Evolutionary conservation across 2,888 invertebrate genomes (phyloP).

Genomic region (Nymphalis urticae): DNA sequence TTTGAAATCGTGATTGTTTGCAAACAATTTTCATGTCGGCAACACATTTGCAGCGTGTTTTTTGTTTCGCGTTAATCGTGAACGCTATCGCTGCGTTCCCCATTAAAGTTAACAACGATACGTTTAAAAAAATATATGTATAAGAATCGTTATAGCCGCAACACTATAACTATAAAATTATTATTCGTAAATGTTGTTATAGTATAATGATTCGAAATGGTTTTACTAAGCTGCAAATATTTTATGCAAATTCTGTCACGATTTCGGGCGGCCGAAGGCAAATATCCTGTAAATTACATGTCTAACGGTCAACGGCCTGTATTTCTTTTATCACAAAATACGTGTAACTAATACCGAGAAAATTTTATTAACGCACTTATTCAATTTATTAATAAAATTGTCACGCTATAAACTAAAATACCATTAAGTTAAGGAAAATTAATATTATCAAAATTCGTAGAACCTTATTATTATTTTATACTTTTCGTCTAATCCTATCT

Average conservation of each 20-base stretch:
- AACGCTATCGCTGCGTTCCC: slow-evolving; percentile 23
- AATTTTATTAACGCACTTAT: not conserved
- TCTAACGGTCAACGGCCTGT: slow-evolving; percentile 20
- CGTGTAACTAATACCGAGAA: not conserved
- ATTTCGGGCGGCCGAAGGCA: slow-evolving; percentile 19
- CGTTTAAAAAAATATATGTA: not conserved
- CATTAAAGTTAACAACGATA: slow-evolving; percentile 8
- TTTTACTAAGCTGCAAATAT: slow-evolving; percentile 9
- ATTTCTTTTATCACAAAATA: slow-evolving; percentile 4
- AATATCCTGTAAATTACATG: slow-evolving; percentile 22
- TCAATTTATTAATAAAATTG: too few species aligned
- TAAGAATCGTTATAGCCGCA: not conserved
- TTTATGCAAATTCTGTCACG: slow-evolving; percentile 28
- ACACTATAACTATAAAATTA: too few species aligned
- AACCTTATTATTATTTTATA: not conserved
- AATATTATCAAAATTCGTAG: too few species aligned
- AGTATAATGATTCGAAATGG: not conserved
- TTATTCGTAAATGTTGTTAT: not conserved
- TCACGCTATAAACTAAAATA: not conserved
- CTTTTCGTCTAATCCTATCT: too few species aligned
- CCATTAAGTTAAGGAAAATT: not conserved
- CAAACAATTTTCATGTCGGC: slow-evolving; percentile 25
- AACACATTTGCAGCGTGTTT: slow-evolving; percentile 4
- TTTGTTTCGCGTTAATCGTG: slow-evolving; percentile 12
- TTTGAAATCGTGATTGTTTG: slow-evolving; percentile 10